Evolutionary conservation across 2,113 vertebrate species (phyloP), one percentile per base, ranked within the genome.

Genomic region (Thunnus maccoyii): DNA sequence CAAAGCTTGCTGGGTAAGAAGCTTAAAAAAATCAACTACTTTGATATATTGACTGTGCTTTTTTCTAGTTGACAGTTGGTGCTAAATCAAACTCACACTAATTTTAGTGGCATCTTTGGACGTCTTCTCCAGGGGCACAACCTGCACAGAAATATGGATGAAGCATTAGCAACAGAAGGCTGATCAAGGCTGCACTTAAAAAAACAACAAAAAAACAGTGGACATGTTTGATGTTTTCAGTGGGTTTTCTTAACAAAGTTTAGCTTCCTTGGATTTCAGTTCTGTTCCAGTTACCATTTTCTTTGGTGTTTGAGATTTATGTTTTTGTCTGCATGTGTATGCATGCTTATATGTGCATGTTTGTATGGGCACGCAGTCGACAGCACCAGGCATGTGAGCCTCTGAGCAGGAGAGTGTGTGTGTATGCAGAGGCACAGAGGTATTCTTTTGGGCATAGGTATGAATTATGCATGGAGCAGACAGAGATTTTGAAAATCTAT

Each of bases 21-120:
- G 17, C 50, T 65, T 44, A 51, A 30, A 12, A 62, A 57, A 15
- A 16, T 7, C 9, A 17, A 15, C 2, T 22, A 6, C 54, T 76
- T 62, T 85, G 30, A 60, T 27, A 71, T 17, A 41, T 41, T 27
- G 32, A 65, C 41, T 70, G 61, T 56, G 36, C 44, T 72, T 55
- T 71, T 25, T 46, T 64, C 17, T 1, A 5, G 68, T 17, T 41
- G 72, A 44, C 48, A 78, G 32, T 4, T 78, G 36, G 67, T 16
- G 52, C 4, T 18, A 5, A 41, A 65, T 64, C 72, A 77, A 89
- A 98, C 97, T 99, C 93, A 99, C 98, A 14, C 97, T 99, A 86
- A 99, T 99, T 96, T 99, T 99, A 41, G 97, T 98, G 0, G 96
- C 97, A 4, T 96, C 97, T 93, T 95, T 97, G 76, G 93, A 94